These are phyloP conservation scores for Parauchenoglanis ngamensis DNA, from an alignment of 2,797 vertebrate genomes.

Conservation along the genomic window DNA sequence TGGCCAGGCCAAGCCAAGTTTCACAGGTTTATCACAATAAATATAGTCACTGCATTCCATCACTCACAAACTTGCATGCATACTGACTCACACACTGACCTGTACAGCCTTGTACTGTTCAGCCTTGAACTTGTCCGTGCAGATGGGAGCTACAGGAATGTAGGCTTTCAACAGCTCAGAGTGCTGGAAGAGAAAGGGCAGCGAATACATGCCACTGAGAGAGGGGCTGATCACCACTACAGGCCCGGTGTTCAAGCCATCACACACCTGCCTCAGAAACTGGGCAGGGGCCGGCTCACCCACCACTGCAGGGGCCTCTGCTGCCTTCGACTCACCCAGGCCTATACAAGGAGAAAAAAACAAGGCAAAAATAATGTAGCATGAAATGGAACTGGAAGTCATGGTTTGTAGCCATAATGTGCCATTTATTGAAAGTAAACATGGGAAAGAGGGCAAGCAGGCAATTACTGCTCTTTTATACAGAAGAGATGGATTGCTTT, in stretches of 20 bases:
- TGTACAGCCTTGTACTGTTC: slow-evolving; percentile 81
- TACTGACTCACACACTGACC: slow-evolving; percentile 62
- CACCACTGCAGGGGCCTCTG: slow-evolving; percentile 72
- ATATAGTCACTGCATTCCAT: too few relatives aligned
- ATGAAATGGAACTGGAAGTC: neutral
- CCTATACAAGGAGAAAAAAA: slow-evolving; percentile 68
- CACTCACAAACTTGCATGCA: neutral
- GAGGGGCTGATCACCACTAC: slow-evolving; percentile 92
- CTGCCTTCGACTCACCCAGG: slow-evolving; percentile 82
- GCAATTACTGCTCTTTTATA: neutral
- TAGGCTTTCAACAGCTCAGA: slow-evolving; percentile 81
- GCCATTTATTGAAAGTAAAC: neutral
- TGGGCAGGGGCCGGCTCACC: slow-evolving; percentile 80
- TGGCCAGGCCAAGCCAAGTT: neutral
- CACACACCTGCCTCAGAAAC: slow-evolving; percentile 84
- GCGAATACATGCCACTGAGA: slow-evolving; percentile 94
- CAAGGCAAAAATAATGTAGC: neutral
- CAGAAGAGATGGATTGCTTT: neutral
- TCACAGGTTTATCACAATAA: neutral
- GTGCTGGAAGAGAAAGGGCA: slow-evolving; percentile 87
- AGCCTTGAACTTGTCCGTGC: slow-evolving; percentile 85
- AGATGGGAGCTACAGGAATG: slow-evolving; percentile 92
- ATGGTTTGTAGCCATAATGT: neutral
- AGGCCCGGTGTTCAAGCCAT: slow-evolving; percentile 75
- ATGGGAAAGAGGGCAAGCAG: neutral